phyloP scores from a whole-genome alignment of 1,140 invertebrate species.

The Leptinotarsa undecemlineata region DNA sequence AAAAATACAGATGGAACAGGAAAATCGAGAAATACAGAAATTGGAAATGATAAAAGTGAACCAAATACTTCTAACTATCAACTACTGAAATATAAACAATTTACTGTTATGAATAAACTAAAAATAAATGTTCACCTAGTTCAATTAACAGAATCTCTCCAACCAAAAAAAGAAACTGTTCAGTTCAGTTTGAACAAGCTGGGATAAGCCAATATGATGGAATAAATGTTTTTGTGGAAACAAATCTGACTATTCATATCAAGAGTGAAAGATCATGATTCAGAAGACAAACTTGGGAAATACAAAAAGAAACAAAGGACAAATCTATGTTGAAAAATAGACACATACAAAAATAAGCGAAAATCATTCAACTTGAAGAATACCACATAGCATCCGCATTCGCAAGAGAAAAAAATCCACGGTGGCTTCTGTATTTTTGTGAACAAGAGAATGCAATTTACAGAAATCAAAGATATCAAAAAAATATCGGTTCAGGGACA shows the following conservation, averaged over 20 bases:
- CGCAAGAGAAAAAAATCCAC: no score
- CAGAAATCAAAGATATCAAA: no score
- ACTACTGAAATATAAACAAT: not conserved
- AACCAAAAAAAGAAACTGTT: not conserved
- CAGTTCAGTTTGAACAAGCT: not conserved
- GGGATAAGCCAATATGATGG: not conserved
- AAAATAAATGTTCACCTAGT: not conserved
- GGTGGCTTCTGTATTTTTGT: no score
- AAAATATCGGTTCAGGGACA: no score
- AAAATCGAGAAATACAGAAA: not conserved
- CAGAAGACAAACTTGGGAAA: not conserved
- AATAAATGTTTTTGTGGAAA: not conserved
- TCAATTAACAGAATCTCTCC: not conserved
- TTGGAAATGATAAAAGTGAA: not conserved
- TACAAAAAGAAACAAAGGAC: not conserved
- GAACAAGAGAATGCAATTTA: no score
- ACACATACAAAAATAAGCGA: not conserved
- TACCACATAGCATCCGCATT: no score
- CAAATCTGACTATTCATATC: not conserved
- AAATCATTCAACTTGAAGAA: no score
- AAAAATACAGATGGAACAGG: not conserved
- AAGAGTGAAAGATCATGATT: conserved; percentile 6
- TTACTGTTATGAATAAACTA: not conserved
- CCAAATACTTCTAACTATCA: not conserved
- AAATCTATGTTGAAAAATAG: conserved; percentile 9